phyloP scores from a whole-genome alignment of 2,888 invertebrate genomes.

The Tenthredo notha region DNA sequence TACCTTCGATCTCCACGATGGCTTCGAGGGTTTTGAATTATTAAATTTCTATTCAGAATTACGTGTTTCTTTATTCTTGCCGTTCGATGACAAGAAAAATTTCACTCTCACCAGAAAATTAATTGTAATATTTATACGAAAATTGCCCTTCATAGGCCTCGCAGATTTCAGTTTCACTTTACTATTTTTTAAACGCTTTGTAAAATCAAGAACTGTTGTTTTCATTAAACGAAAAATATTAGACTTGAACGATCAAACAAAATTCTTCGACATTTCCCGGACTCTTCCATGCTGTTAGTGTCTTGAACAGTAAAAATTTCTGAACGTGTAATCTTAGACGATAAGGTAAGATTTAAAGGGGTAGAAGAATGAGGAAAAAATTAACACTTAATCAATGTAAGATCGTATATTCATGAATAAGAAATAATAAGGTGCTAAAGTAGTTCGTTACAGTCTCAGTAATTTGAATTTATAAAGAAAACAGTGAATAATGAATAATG shows the following conservation, averaged over 20 bases:
- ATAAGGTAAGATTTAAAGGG: background rate
- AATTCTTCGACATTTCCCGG: background rate
- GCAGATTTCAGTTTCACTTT: background rate
- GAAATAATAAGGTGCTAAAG: background rate
- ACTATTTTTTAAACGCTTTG: background rate
- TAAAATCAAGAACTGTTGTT: background rate
- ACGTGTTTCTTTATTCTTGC: background rate
- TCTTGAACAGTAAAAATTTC: background rate
- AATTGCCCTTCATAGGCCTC: background rate
- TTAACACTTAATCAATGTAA: background rate
- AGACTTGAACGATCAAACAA: too few species aligned
- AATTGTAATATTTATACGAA: background rate
- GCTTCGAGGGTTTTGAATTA: too few species aligned
- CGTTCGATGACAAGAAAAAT: background rate
- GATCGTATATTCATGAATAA: background rate
- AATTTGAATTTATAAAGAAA: background rate
- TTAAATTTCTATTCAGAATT: background rate
- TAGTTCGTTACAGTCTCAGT: background rate
- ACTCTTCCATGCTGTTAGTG: too few species aligned
- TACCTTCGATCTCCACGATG: too few species aligned
- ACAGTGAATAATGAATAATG: conserved; percentile 21
- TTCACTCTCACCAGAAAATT: background rate
- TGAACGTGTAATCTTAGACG: background rate
- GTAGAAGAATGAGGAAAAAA: background rate
- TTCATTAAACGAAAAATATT: background rate